Base-by-base conservation (phyloP, 23 tunicate species). In the Pegea sp. region DNA sequence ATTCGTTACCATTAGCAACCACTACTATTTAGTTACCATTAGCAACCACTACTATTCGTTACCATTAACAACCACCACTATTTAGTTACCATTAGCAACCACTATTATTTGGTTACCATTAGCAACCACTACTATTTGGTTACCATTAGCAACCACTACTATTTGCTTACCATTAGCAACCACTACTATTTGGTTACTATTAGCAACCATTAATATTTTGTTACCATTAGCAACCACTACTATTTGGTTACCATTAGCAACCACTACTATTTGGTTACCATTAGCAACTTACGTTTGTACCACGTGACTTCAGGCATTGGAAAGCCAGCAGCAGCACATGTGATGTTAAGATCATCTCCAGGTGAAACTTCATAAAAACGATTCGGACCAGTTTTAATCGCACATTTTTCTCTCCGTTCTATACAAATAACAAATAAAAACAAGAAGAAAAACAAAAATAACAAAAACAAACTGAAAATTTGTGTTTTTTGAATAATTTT, bases 251-350 rank as follows among this genome's bases (percentile, higher is more conserved):
- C 22, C 22, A 13, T 13, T 11, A 20, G 7, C 22, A 1, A 20
- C 69, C n/a, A n/a, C n/a, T n/a, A n/a, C n/a, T n/a, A n/a, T 16
- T 13, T 19, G 6, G 16, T 16, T 11, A 50, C 22, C 22, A 13
- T 13, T 11, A 20, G 7, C 22, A 1, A 23, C 71, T 48, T 30
- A 84, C 95, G 62, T 68, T 63, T 74, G 42, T 73, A 72, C 95
- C 95, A 84, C 48, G 62, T 67, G 24, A 84, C 95, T 13, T 48
- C 30, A 6, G 95, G 95, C 95, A 84, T 84, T 0, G 95, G 95
- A 2, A 69, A 55, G 6, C 95, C 95, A 25, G 68, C 95, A 5
- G 95, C 95, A 4, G 69, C 95, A 51, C 95, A 84, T 7, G 76
- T 74, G 19, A 84, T 52, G 33, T 84, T 74, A 42, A 74, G 31